phyloP scores from a whole-genome alignment of 2,113 vertebrate genomes.

The Platycercus adscitus region DNA sequence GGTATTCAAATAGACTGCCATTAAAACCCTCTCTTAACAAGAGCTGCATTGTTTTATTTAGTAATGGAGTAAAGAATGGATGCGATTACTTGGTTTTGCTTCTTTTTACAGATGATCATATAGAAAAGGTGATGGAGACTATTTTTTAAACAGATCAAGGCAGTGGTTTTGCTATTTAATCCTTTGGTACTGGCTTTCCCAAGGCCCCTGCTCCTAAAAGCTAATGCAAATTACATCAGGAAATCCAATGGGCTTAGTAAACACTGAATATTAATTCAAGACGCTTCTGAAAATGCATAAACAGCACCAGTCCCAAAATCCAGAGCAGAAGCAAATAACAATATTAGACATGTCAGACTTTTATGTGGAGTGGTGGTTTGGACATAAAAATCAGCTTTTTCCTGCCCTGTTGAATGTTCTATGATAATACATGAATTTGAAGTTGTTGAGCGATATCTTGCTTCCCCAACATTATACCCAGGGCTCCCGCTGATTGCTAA shows the following conservation, averaged over 20 bases:
- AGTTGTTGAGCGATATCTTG: not conserved
- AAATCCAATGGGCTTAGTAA: slow-evolving; percentile 51
- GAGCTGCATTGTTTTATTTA: not conserved
- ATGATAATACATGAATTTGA: not conserved
- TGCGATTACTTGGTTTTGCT: not conserved
- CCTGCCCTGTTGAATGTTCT: not conserved
- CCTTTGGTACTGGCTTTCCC: slow-evolving; percentile 22
- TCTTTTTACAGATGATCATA: not conserved
- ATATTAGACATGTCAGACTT: slow-evolving; percentile 26
- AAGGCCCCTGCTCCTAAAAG: slow-evolving; percentile 34
- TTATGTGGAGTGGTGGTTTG: slow-evolving; percentile 6
- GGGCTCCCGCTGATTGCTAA: not conserved
- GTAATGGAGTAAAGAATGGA: not conserved
- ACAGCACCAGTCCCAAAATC: slow-evolving; percentile 19
- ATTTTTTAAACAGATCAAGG: slow-evolving; percentile 50
- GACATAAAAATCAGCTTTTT: not conserved
- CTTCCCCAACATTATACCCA: not conserved
- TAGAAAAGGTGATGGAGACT: slow-evolving; percentile 21
- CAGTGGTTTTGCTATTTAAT: slow-evolving; percentile 49
- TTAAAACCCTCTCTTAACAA: not conserved
- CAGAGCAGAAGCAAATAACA: slow-evolving; percentile 42
- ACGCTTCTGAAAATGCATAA: slow-evolving; percentile 41
- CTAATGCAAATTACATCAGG: slow-evolving; percentile 51
- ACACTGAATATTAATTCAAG: slow-evolving; percentile 65
- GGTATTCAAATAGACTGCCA: not conserved